Evolutionary conservation across 2,797 vertebrate genomes (phyloP), one percentile per base, ranked within the genome.

Genomic region (Sebastes miniatus): DNA sequence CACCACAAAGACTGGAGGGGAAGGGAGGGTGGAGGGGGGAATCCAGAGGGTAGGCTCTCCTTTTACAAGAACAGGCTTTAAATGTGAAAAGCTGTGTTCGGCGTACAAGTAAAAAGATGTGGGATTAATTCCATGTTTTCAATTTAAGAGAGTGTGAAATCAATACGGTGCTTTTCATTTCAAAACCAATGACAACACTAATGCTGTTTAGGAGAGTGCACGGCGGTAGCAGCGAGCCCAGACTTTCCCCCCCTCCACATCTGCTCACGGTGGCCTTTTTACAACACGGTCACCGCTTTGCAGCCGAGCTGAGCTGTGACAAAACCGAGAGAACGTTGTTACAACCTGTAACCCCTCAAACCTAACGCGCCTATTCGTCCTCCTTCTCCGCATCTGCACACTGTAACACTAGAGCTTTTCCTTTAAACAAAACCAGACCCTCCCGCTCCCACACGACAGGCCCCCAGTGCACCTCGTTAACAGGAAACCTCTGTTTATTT

Each of bases 401-500:
- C 83, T 86, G 88, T 87, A 92, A 91, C 87, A 89, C 81, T 65
- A 90, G 88, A 84, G 92, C 85, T 84, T 75, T 68, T 68, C 67
- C 84, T 90, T 93, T 94, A 94, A 95, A 94, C 94, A 94, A 91
- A 94, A 88, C 92, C 94, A 96, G 94, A 94, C 86, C 74, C 89
- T 89, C 87, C 68, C 43, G 76, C 91, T 92, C 88, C 85, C 88
- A 87, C 91, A 92, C 73, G 83, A 88, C 91, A 87, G 89, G 83
- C 88, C 88, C 90, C 91, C 79, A 73, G 88, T 71, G 80, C 89
- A 89, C 92, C 92, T 94, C 90, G 91, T 95, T 95, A 94, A 95
- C 94, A 96, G 95, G 95, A 96, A 96, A 95, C 88, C 87, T 91
- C 93, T 94, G 93, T 96, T 96, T 96, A 96, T 96, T 95, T 94